phyloP scores from a whole-genome alignment of 2,113 vertebrate genomes.

The Sapayoa aenigma region DNA sequence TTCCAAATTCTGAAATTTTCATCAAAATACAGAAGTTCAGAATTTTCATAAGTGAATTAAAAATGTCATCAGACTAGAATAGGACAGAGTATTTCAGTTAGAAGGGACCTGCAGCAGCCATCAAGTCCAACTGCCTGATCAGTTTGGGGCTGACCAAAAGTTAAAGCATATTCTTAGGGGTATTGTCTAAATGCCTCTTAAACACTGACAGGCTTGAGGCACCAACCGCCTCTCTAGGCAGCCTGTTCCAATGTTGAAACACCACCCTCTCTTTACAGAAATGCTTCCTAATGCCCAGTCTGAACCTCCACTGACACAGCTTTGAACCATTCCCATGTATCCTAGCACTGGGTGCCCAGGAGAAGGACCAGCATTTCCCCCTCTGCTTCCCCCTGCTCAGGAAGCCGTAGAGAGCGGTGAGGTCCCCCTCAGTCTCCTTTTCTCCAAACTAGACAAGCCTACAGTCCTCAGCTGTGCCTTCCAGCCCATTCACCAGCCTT shows the following conservation, averaged over 20 bases:
- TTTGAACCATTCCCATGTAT: neutral
- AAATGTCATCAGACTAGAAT: neutral
- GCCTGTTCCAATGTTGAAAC: neutral
- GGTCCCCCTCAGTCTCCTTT: too few species aligned
- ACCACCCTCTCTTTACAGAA: neutral
- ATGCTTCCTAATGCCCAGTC: neutral
- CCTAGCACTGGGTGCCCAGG: neutral
- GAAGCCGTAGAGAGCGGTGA: neutral
- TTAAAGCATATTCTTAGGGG: neutral
- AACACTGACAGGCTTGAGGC: neutral
- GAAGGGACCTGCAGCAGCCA: rapidly evolving
- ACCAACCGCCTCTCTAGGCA: neutral
- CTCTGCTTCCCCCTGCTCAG: neutral
- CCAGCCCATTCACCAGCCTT: neutral
- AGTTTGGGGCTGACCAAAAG: neutral
- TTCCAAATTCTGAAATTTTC: neutral
- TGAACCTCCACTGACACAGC: neutral
- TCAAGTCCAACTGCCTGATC: neutral
- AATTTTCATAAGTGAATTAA: neutral
- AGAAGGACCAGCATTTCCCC: neutral
- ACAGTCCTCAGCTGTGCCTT: neutral
- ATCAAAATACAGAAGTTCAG: neutral
- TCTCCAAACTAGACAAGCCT: too few species aligned
- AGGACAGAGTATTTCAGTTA: neutral
- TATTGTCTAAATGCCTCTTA: neutral